Evolutionary conservation across 2,797 vertebrate genomes (phyloP), one percentile per base, ranked within the genome.

Genomic region (Toxotes lorentzi): DNA sequence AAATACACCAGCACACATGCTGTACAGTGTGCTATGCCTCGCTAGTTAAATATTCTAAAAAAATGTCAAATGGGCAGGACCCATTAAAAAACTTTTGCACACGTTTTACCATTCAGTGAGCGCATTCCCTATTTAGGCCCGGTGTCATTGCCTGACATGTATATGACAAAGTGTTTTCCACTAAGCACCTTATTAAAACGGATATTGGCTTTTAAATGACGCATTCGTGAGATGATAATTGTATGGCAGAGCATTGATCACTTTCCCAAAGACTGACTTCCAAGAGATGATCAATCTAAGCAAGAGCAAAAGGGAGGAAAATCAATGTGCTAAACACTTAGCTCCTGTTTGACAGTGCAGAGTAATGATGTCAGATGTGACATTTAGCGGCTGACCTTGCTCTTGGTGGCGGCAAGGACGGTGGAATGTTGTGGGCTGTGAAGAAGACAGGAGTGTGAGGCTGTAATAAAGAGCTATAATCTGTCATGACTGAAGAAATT

Each of bases 251-350:
- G 7, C 77, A 91, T 85, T 86, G 89, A 91, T 91, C 78, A 81
- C 67, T 56, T 79, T 81, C 70, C 75, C 45, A 70, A 84, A 83
- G 83, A 85, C 70, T 19, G 56, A 84, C 66, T 83, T 83, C 75
- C 53, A 76, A 51, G 70, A 76, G 73, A 82, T 68, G 62, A 86
- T 93, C 88, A 84, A 87, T 89, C 68, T 66, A 67, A 79, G 79
- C 38, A 78, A 79, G 56, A 53, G 54, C 57, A 78, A 86, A 85
- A 78, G 43, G 51, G 59, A 65, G 64, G 4, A 27, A 86, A 89
- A 93, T 92, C 87, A 61, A 90, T 89, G 79, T 45, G 78, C 81
- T 89, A 81, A 93, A 86, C 63, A 72, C 83, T 82, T 62, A 10
- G 75, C 66, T 81, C 50, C 70, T 81, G 77, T 82, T 86, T 82